Conservation (phyloP, 1,140 invertebrate species). For the Tetramorium alpestre region DNA sequence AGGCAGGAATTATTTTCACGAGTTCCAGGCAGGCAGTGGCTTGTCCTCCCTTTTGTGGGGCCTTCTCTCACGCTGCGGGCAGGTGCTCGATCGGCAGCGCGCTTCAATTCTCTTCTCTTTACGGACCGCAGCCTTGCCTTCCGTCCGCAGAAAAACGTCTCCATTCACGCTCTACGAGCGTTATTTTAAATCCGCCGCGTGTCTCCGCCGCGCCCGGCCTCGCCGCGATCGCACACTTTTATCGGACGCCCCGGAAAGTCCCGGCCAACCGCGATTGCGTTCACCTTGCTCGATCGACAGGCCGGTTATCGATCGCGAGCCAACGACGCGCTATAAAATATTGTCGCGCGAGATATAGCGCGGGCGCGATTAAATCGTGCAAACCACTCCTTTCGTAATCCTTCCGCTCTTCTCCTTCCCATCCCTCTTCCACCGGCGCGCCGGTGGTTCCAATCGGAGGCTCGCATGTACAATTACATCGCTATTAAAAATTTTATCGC, state of each 20-base stretch:
- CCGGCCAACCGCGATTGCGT: background rate
- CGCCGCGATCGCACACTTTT: conserved; percentile 57
- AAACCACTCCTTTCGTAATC: background rate
- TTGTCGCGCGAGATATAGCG: conserved; percentile 33
- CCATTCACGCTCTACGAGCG: conserved; percentile 64
- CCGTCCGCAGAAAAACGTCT: conserved; percentile 71
- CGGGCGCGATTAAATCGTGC: conserved; percentile 23
- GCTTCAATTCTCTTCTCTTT: conserved; percentile 69
- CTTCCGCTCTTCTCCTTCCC: background rate
- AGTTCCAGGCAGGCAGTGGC: conserved; percentile 64
- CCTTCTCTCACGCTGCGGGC: conserved; percentile 59
- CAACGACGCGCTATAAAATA: conserved; percentile 3
- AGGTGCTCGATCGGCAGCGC: conserved; percentile 71
- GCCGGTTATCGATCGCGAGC: conserved; percentile 34
- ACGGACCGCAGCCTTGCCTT: conserved; percentile 45
- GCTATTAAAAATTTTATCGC: conserved; percentile 69
- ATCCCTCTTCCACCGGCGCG: background rate
- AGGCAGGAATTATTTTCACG: conserved; percentile 73
- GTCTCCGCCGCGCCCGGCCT: conserved; percentile 46
- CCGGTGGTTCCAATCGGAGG: background rate
- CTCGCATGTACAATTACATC: conserved; percentile 48
- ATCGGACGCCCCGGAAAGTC: conserved; percentile 23
- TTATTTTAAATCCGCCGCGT: conserved; percentile 65
- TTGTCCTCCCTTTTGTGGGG: conserved; percentile 20
- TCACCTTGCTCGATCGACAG: conserved; percentile 5